Conservation (phyloP, 2,113 vertebrate genomes). For the Stercorarius parasiticus region DNA sequence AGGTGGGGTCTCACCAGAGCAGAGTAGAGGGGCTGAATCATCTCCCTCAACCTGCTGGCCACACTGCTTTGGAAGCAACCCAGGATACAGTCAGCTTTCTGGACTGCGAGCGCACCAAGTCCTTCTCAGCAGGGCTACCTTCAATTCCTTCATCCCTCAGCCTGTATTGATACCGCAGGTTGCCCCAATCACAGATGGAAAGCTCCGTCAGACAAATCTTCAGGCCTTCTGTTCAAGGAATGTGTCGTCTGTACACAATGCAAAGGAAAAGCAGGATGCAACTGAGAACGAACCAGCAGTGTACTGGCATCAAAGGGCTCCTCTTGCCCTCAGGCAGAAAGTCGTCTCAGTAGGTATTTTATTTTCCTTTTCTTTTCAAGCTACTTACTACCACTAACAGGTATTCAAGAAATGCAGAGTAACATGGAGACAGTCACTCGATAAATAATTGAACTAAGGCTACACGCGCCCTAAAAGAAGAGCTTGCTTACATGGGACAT, state of each 20-base stretch:
- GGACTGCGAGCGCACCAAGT: neutral
- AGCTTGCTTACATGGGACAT: neutral
- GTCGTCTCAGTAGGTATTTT: neutral
- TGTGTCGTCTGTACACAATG: rapidly evolving
- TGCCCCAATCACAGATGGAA: neutral
- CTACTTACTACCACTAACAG: neutral
- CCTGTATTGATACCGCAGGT: neutral
- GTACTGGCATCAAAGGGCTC: rapidly evolving
- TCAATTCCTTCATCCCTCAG: neutral
- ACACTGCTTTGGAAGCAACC: neutral
- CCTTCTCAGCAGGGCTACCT: no score
- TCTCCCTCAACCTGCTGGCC: neutral
- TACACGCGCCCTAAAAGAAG: rapidly evolving
- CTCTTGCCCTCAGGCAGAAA: neutral
- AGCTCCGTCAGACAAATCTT: neutral
- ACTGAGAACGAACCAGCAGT: neutral
- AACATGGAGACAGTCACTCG: neutral
- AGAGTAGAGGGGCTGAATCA: neutral
- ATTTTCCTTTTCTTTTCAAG: neutral
- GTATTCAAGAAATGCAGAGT: neutral
- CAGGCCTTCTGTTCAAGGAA: neutral
- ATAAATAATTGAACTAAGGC: neutral
- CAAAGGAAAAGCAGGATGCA: neutral
- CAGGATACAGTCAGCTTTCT: neutral
- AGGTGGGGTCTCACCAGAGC: neutral